These are phyloP conservation scores for Conomelus anceps DNA, from an alignment of 2,888 invertebrate genomes.

Conservation along the genomic window DNA sequence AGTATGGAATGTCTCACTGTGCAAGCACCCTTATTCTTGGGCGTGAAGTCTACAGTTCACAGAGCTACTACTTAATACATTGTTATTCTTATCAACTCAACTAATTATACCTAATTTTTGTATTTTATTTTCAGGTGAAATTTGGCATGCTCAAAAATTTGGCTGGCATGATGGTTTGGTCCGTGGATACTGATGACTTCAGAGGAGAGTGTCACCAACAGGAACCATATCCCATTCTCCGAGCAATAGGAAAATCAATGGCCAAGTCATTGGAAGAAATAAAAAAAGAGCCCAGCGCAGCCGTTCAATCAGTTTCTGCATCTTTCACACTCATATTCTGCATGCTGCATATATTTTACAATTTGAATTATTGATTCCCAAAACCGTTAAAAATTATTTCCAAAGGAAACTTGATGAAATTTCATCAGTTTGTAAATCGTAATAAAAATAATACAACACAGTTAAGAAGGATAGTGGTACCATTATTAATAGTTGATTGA, in stretches of 20 bases:
- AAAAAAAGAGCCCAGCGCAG: neutral
- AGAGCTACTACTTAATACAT: no score
- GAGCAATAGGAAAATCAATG: slow-evolving; percentile 62
- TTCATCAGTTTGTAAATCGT: no score
- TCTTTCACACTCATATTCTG: neutral
- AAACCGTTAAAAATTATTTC: neutral
- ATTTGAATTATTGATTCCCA: neutral
- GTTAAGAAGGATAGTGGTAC: no score
- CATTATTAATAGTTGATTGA: no score
- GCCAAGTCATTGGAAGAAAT: slow-evolving; percentile 32
- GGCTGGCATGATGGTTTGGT: slow-evolving; percentile 83
- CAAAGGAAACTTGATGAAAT: neutral
- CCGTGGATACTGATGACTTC: slow-evolving; percentile 83
- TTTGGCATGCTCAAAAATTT: slow-evolving; percentile 58
- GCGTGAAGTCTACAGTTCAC: no score
- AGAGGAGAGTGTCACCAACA: slow-evolving; percentile 53
- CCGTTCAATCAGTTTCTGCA: neutral
- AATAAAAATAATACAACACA: no score
- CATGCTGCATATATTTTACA: neutral
- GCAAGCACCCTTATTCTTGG: no score
- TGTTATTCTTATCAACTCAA: no score
- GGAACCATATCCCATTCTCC: slow-evolving; percentile 56
- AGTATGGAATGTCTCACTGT: no score
- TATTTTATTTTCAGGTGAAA: slow-evolving; percentile 43
- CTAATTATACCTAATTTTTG: neutral